Evolutionary conservation across 53 echinoderm and acorn worm species (phyloP), one percentile per base, ranked within the genome.

Genomic region (Holothuria scabra): DNA sequence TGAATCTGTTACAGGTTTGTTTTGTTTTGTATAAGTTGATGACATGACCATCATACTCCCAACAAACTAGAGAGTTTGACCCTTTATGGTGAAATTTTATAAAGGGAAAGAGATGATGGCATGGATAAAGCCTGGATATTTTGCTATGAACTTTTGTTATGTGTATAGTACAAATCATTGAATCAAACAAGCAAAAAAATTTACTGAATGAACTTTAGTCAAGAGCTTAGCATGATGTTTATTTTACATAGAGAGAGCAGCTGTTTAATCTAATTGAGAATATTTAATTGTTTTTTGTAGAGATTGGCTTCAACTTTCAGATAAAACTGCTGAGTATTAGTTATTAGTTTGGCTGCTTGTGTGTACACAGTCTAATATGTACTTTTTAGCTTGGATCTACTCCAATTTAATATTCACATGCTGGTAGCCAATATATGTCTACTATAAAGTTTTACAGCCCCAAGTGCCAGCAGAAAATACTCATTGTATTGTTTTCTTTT

Each of bases 371-470:
- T 35, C 3, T 35, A 35, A 41, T 41, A 41, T 41, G 18, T 52
- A 52, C 52, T 52, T 52, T 52, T 52, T 18, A 16, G 52, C 18
- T 52, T 52, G 52, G 52, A 52, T 52, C 52, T 52, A 52, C 44
- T 25, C 37, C 46, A 44, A 67, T 46, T 72, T 25, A 72, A 72
- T 72, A 72, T 48, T 48, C 21, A 72, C 72, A 46, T 72, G 72
- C 72, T 25, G 72, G 72, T 48, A 72, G 26, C 34, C 48, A 48
- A 26, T 48, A 72, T 72, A 48, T 48, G 52, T 52, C 23, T 72
- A 48, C 72, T 72, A 72, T 72, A 41, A 72, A 72, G 24, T 22
- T 72, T 72, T 72, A 72, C 48, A 23, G 46, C 72, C 25, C 21
- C 37, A 34, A 24, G 48, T 72, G 72, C 72, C 72, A 72, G 72